Conservation (phyloP, 2,797 vertebrate species). For the Chlorospingus semifuscus region DNA sequence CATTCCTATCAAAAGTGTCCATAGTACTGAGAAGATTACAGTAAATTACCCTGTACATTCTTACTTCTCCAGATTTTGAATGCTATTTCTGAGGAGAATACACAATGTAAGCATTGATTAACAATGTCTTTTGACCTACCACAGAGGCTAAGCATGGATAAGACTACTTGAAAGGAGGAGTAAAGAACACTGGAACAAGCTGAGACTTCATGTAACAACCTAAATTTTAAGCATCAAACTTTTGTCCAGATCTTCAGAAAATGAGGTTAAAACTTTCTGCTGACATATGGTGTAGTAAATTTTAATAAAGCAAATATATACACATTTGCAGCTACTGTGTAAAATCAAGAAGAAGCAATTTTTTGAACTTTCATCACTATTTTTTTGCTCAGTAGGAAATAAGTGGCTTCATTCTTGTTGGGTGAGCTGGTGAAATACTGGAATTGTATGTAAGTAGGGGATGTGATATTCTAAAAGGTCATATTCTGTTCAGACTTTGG, state of each 20-base stretch:
- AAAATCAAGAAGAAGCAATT: background rate
- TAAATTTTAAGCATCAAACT: conserved; percentile 32
- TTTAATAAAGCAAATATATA: background rate
- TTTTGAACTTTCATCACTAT: background rate
- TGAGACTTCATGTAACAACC: conserved; percentile 2
- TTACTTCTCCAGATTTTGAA: conserved; percentile 63
- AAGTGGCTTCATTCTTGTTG: background rate
- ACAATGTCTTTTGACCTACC: conserved; percentile 70
- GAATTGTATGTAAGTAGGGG: background rate
- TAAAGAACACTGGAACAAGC: conserved; percentile 22
- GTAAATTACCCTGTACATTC: conserved; percentile 58
- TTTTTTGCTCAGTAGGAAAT: background rate
- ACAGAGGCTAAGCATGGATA: conserved; percentile 65
- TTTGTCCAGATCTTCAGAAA: background rate
- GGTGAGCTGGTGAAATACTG: background rate
- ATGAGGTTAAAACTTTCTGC: background rate
- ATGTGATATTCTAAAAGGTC: background rate
- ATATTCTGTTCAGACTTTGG: background rate
- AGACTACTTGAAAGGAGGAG: conserved; percentile 33
- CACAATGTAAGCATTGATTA: conserved; percentile 70
- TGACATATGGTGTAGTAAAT: background rate
- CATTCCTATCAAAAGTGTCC: conserved; percentile 53
- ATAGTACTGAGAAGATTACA: conserved; percentile 54
- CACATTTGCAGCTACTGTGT: background rate
- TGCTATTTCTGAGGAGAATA: conserved; percentile 65